These are phyloP conservation scores for Aselliscus stoliczkanus DNA, from an alignment of 2,797 vertebrate genomes.

Conservation along the genomic window DNA sequence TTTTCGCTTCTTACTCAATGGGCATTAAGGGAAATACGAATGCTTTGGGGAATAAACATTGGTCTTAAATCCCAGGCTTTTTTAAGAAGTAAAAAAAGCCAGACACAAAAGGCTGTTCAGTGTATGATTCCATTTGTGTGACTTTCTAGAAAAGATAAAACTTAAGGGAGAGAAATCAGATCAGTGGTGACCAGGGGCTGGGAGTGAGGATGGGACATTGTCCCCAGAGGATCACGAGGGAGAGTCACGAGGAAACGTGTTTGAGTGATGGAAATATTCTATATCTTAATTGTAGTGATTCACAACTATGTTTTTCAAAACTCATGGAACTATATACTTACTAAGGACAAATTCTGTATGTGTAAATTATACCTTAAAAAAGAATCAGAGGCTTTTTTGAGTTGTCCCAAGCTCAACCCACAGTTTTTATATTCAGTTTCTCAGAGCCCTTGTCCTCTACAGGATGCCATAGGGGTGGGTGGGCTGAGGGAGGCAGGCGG, in stretches of 20 bases:
- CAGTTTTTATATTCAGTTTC: not conserved
- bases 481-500: not conserved
- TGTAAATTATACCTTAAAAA: not conserved
- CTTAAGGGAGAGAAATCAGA: not conserved
- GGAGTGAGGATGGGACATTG: not conserved
- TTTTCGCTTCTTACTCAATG: not conserved
- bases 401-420: not conserved
- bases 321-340: rapidly evolving
- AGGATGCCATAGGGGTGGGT: rapidly evolving
- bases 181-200: not conserved
- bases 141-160: not conserved
- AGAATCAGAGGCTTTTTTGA: not conserved
- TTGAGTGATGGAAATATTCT: no score
- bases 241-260: rapidly evolving
- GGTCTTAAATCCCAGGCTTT: not conserved
- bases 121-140: not conserved
- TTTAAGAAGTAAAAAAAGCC: not conserved
- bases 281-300: not conserved
- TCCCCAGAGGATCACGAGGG: not conserved
- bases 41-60: not conserved
- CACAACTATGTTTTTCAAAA: rapidly evolving
- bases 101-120: not conserved
- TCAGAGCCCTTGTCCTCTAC: not conserved
- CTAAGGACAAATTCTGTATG: not conserved
- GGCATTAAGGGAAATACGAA: rapidly evolving